These are phyloP conservation scores for Nannobrachium achirus DNA, from an alignment of 2,113 vertebrate species.

Conservation along the genomic window DNA sequence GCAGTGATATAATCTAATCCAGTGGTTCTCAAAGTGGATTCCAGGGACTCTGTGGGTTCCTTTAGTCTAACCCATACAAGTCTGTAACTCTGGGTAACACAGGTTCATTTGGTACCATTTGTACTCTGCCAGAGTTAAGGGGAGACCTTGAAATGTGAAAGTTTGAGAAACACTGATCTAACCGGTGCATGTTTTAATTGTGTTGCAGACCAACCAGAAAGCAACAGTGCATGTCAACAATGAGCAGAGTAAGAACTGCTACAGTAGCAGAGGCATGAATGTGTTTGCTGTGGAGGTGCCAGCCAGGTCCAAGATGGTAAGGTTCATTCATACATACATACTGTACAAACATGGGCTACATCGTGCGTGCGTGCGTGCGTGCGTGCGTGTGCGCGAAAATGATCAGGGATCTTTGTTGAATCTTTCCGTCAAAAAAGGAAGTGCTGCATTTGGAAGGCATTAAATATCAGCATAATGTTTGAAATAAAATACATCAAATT, in stretches of 20 bases:
- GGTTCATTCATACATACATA: not conserved
- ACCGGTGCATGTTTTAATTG: not conserved
- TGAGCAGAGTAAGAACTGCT: slow-evolving; percentile 89
- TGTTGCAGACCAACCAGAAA: slow-evolving; percentile 86
- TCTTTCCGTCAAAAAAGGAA: not conserved
- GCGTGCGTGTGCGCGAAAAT: too few relatives aligned
- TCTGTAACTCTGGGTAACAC: too few relatives aligned
- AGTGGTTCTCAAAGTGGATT: too few relatives aligned
- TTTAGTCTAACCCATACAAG: too few relatives aligned
- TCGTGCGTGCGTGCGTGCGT: not conserved
- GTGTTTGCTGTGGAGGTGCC: slow-evolving; percentile 93
- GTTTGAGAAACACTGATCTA: too few relatives aligned
- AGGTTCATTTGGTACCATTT: too few relatives aligned
- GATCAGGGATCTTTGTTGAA: too few relatives aligned
- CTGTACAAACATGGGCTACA: too few relatives aligned
- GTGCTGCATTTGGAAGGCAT: not conserved
- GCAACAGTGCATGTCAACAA: slow-evolving; percentile 90
- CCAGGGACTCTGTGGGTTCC: too few relatives aligned
- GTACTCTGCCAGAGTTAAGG: too few relatives aligned
- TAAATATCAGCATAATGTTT: not conserved
- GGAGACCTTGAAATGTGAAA: too few relatives aligned
- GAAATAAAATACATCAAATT: not conserved
- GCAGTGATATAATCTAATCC: too few relatives aligned
- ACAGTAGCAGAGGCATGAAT: slow-evolving; percentile 85
- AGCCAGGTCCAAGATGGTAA: slow-evolving; percentile 87